These are phyloP conservation scores for Loripinus fragilis DNA, from an alignment of 2,888 invertebrate genomes.

Conservation along the genomic window DNA sequence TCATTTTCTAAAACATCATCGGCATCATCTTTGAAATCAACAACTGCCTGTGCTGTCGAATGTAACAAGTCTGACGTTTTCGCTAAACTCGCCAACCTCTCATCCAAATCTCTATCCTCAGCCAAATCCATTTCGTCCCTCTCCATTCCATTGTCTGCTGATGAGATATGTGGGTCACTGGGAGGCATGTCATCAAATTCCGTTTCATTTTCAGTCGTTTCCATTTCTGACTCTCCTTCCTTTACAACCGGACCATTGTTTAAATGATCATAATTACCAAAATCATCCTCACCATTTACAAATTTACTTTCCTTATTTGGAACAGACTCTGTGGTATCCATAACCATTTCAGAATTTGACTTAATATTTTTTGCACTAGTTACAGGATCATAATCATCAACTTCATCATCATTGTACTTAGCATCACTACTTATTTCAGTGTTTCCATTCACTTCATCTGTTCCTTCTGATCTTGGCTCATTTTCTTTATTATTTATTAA, in stretches of 20 bases:
- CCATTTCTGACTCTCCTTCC: background rate
- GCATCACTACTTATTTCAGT: background rate
- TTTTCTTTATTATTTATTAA: constrained; percentile 8
- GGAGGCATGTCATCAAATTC: background rate
- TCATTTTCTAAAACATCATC: constrained; percentile 45
- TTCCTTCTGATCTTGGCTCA: background rate
- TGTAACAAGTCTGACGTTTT: constrained; percentile 59
- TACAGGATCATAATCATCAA: background rate
- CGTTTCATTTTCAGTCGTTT: background rate
- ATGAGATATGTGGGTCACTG: constrained; percentile 1
- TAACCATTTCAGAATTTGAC: background rate
- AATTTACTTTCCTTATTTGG: background rate
- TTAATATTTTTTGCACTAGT: background rate
- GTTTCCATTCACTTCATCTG: background rate
- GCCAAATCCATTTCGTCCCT: background rate
- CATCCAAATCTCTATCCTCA: constrained; percentile 40
- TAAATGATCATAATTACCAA: background rate
- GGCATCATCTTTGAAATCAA: constrained; percentile 55
- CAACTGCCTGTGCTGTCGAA: constrained; percentile 53
- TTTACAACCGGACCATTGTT: constrained; percentile 10
- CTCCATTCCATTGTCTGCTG: constrained; percentile 18
- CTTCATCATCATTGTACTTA: background rate
- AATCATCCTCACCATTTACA: constrained; percentile 25
- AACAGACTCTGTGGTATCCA: constrained; percentile 16
- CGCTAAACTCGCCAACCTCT: constrained; percentile 52